These are phyloP conservation scores for Phengaris arion DNA, from an alignment of 2,888 invertebrate species.

Conservation along the genomic window DNA sequence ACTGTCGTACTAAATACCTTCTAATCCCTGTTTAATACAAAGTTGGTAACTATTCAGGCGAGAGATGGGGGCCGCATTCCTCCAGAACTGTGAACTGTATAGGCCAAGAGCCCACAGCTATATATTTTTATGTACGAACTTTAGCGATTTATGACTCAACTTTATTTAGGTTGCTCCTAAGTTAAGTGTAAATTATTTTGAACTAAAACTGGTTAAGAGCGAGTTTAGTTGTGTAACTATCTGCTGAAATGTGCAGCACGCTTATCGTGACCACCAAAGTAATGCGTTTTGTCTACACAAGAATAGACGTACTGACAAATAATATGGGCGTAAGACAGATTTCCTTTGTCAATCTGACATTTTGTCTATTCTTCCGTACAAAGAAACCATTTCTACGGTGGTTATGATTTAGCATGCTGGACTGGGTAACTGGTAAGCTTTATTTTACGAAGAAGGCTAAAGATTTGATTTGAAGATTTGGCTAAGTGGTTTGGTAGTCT, in stretches of 20 bases:
- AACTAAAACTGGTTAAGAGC: not conserved
- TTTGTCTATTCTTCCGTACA: no score
- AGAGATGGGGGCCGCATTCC: slow-evolving; percentile 58
- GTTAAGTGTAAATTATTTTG: slow-evolving; percentile 13
- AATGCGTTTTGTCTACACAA: not conserved
- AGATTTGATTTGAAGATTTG: no score
- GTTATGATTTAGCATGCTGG: no score
- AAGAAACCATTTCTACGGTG: no score
- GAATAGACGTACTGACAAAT: no score
- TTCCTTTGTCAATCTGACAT: no score
- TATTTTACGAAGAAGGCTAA: no score
- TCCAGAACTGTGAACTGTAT: slow-evolving; percentile 39
- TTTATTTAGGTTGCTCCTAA: slow-evolving; percentile 31
- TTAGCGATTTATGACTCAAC: slow-evolving; percentile 21
- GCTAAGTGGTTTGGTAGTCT: no score
- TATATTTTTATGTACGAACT: slow-evolving; percentile 25
- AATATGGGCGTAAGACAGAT: no score
- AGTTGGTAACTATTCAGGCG: slow-evolving; percentile 61
- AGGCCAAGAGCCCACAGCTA: slow-evolving; percentile 31
- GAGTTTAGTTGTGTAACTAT: not conserved
- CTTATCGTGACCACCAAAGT: not conserved
- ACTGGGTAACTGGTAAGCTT: no score
- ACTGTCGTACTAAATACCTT: slow-evolving; percentile 15
- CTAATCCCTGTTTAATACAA: slow-evolving; percentile 43
- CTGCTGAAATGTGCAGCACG: not conserved